Conservation (phyloP, 2,113 vertebrate genomes). For the Microcebus lehilahytsara region DNA sequence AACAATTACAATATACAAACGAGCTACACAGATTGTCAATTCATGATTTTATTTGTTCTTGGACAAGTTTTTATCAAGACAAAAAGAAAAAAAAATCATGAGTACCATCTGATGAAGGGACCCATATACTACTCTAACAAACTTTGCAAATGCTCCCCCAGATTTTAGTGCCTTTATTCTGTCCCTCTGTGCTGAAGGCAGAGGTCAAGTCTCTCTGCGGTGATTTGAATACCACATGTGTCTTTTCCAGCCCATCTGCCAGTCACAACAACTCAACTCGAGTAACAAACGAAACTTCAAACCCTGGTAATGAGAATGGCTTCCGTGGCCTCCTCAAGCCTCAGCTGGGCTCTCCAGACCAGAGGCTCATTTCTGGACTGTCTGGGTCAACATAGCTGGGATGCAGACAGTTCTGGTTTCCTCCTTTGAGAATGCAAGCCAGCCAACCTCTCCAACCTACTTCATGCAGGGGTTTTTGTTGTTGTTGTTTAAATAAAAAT, state of each 20-base stretch:
- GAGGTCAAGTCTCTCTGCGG: slow-evolving; percentile 13
- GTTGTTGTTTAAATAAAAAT: slow-evolving; percentile 6
- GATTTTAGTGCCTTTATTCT: not conserved
- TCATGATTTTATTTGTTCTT: not conserved
- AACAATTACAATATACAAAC: not conserved
- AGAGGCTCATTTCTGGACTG: not conserved
- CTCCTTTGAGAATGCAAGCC: slow-evolving; percentile 19
- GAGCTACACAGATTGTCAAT: not conserved
- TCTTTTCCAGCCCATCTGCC: slow-evolving; percentile 33
- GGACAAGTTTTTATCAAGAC: slow-evolving; percentile 2
- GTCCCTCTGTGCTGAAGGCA: not conserved
- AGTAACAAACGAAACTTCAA: slow-evolving; percentile 46
- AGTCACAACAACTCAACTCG: slow-evolving; percentile 47
- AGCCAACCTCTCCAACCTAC: not conserved
- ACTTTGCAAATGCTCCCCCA: not conserved
- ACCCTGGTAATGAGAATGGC: not conserved
- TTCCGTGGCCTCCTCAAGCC: slow-evolving; percentile 1
- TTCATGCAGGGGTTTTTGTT: not conserved
- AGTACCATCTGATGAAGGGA: not conserved
- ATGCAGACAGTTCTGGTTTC: not conserved
- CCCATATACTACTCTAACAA: not conserved
- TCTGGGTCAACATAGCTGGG: not conserved
- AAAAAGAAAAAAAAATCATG: not conserved
- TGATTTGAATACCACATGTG: slow-evolving; percentile 59
- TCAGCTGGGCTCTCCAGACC: not conserved